Evolutionary conservation across 1,140 invertebrate genomes (phyloP).

Genomic region (Platyscapa corneri): DNA sequence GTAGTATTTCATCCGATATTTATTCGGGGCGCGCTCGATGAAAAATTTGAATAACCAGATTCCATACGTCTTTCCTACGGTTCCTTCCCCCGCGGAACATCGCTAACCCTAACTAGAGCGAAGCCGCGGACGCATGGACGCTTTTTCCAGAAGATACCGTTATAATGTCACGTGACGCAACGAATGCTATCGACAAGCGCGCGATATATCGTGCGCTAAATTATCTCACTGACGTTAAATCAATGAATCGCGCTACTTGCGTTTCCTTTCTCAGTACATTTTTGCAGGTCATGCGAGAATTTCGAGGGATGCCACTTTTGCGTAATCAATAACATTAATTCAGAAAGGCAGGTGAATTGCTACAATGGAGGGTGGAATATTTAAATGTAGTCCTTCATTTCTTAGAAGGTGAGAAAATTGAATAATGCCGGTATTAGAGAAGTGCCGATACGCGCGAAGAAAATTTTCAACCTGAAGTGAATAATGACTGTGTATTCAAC

Average conservation of each 20-base stretch:
- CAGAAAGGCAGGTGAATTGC: constrained; percentile 10
- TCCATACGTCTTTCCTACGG: constrained; percentile 1
- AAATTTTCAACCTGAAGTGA: neutral
- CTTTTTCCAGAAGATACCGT: constrained; percentile 60
- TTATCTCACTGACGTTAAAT: constrained; percentile 66
- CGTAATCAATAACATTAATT: constrained; percentile 45
- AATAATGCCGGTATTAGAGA: neutral
- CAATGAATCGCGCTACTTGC: constrained; percentile 63
- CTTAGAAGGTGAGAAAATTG: neutral
- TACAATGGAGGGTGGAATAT: neutral
- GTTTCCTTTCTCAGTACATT: constrained; percentile 60
- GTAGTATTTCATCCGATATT: constrained; percentile 18
- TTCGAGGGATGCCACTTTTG: constrained; percentile 24
- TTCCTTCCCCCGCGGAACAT: neutral
- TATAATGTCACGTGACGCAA: constrained; percentile 66
- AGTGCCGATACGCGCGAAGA: neutral
- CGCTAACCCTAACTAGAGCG: too few species aligned
- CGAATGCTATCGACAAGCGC: constrained; percentile 68
- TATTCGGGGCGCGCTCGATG: neutral
- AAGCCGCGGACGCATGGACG: neutral
- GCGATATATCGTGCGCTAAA: constrained; percentile 68
- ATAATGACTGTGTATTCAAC: neutral
- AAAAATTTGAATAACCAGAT: constrained; percentile 43
- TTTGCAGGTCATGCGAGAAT: constrained; percentile 51
- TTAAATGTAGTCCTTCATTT: neutral